A percentile compares a stretch with the other conserved stretches of the same genome.
Evolutionary conservation across 1,140 invertebrate species (phyloP).

Genomic region (Drosophila nebulosa): DNA sequence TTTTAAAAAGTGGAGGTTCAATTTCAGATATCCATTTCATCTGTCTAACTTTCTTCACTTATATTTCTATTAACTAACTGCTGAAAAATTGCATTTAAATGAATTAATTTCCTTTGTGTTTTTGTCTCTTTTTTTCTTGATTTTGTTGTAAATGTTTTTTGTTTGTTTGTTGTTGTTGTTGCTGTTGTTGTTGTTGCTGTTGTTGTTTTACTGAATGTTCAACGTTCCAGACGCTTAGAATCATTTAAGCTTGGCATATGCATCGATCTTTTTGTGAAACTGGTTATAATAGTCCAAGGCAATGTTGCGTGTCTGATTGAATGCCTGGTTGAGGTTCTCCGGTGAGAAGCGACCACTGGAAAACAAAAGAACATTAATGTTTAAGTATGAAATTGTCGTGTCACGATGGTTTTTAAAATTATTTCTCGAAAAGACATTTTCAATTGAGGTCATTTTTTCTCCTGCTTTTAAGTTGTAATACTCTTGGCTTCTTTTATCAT

Average conservation of each 20-base stretch:
- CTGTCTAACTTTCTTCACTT: slow-evolving; percentile 14
- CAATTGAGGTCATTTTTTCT: no score
- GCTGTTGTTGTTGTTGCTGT: slow-evolving; percentile 28
- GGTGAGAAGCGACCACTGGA: slow-evolving; percentile 88
- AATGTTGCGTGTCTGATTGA: slow-evolving; percentile 83
- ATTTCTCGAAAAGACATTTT: no score
- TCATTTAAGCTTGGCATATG: slow-evolving; percentile 86
- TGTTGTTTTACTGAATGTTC: slow-evolving; percentile 41
- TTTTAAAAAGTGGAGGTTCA: slow-evolving; percentile 8
- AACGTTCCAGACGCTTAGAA: slow-evolving; percentile 75
- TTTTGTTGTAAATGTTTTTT: slow-evolving; percentile 42
- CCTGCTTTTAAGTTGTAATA: no score
- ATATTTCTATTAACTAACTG: slow-evolving; percentile 42
- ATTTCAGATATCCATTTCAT: not conserved
- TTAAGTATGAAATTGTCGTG: no score
- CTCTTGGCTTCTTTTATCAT: not conserved
- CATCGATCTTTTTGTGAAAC: slow-evolving; percentile 88
- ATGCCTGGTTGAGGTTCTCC: slow-evolving; percentile 86
- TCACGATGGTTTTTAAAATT: no score
- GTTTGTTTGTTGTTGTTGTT: slow-evolving; percentile 17
- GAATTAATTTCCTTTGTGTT: slow-evolving; percentile 16
- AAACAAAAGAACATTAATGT: slow-evolving; percentile 43
- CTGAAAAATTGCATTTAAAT: slow-evolving; percentile 44
- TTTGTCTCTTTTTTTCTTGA: slow-evolving; percentile 51
- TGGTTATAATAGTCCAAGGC: slow-evolving; percentile 85